Evolutionary conservation across 2,797 vertebrate species (phyloP).

Genomic region (Amblyopsis hoosieri): DNA sequence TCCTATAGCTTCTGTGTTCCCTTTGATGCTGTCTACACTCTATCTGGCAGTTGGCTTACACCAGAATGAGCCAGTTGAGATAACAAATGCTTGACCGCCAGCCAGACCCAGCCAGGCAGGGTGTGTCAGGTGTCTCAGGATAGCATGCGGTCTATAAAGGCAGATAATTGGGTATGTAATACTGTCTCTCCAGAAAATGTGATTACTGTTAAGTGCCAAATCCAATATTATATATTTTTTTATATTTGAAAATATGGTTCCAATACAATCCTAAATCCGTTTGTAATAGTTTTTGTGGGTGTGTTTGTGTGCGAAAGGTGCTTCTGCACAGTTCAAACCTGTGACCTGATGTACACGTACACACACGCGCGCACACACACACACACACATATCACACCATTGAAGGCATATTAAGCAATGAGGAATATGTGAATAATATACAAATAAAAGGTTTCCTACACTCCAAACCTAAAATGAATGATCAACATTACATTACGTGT

Average conservation of each 20-base stretch:
- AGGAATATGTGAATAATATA: too few species aligned
- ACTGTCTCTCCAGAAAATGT: not conserved
- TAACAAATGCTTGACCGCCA: conserved; percentile 16
- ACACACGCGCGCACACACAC: not conserved
- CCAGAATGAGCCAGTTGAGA: conserved; percentile 31
- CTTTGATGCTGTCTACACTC: conserved; percentile 50
- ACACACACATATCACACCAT: not conserved
- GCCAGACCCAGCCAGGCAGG: conserved; percentile 10
- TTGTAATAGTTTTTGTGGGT: not conserved
- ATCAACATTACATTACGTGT: too few species aligned
- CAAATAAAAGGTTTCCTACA: too few species aligned
- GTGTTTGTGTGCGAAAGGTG: too few species aligned
- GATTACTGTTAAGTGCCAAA: too few species aligned
- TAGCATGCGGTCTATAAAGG: conserved; percentile 1
- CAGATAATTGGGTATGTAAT: not conserved
- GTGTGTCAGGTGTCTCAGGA: conserved; percentile 14
- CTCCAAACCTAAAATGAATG: too few species aligned
- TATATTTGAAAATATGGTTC: not conserved
- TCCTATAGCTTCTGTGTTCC: conserved; percentile 24
- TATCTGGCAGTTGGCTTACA: conserved; percentile 23
- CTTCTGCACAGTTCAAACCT: conserved; percentile 1
- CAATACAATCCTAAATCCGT: not conserved
- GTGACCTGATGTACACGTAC: not conserved
- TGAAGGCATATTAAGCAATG: too few species aligned
- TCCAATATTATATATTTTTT: too few species aligned